Conservation (phyloP, 2,113 vertebrate genomes). For the Poeciliopsis occidentalis region DNA sequence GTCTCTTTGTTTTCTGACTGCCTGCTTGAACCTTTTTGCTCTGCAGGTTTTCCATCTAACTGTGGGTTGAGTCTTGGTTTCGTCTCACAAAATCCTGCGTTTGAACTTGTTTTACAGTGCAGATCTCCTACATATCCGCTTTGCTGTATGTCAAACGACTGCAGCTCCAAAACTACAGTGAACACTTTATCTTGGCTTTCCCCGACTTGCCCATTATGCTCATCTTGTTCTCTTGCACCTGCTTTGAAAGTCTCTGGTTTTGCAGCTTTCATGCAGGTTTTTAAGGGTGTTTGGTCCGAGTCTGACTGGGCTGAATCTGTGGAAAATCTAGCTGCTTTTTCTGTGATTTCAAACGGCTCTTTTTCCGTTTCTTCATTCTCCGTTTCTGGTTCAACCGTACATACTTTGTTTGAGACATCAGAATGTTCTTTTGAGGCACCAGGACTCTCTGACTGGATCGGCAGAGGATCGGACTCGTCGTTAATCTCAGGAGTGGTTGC, state of each 20-base stretch:
- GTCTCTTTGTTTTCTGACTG: neutral
- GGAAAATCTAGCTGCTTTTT: neutral
- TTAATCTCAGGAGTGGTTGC: neutral
- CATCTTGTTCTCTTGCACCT: neutral
- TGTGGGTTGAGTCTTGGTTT: neutral
- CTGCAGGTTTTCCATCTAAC: neutral
- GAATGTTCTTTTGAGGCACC: neutral
- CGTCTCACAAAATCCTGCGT: conserved; percentile 5
- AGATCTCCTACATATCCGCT: neutral
- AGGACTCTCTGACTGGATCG: neutral
- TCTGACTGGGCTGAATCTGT: neutral
- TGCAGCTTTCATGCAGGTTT: neutral
- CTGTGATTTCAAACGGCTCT: neutral
- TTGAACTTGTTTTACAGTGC: conserved; percentile 7
- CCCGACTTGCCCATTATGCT: neutral
- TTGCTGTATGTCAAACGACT: neutral
- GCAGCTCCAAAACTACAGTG: conserved; percentile 21
- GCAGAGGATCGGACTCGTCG: neutral
- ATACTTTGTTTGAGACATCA: conserved; percentile 14
- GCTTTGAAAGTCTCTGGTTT: neutral
- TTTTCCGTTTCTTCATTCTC: neutral
- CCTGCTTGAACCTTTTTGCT: neutral
- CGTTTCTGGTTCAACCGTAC: conserved; percentile 17
- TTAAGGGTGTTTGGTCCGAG: neutral
- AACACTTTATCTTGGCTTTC: conserved; percentile 8